phyloP scores from a whole-genome alignment of 2,113 vertebrate species.

The Plestiodon gilberti region DNA sequence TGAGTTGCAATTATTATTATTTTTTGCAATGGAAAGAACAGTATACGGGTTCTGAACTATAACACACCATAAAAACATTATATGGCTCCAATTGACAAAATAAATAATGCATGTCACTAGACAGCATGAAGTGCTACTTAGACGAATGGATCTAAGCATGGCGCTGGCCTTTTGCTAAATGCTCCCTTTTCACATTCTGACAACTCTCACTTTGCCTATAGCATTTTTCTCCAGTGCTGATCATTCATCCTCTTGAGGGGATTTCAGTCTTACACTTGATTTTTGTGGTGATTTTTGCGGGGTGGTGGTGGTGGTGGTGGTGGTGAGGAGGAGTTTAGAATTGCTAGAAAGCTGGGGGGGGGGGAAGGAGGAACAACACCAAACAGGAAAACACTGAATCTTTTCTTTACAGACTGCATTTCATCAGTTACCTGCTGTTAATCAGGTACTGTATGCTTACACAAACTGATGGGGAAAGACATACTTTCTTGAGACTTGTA shows the following conservation, averaged over 20 bases:
- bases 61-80: conserved; percentile 19
- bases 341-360: not conserved
- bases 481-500: not conserved
- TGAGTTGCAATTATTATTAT: conserved; percentile 6
- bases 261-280: conserved; percentile 3
- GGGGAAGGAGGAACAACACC: not conserved
- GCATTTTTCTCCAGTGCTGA: not conserved
- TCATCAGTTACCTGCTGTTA: not conserved
- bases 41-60: conserved; percentile 2
- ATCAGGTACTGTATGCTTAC: not conserved
- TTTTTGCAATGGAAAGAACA: conserved; percentile 12
- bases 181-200: not conserved
- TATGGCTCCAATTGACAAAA: conserved; percentile 16
- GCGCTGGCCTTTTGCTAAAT: not conserved
- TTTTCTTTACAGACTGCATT: not conserved
- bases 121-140: not conserved
- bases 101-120: conserved; percentile 29
- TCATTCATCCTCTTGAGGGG: not conserved
- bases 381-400: no score
- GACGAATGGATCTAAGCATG: conserved; percentile 1
- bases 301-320: no score
- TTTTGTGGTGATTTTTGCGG: not conserved
- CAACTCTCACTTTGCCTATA: not conserved
- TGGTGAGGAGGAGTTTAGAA: not conserved
- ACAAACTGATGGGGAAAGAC: not conserved